Percentiles rank a stretch among this genome's conserved stretches.
Conservation (phyloP, 2,888 invertebrate genomes). For the Eupithecia subumbrata region DNA sequence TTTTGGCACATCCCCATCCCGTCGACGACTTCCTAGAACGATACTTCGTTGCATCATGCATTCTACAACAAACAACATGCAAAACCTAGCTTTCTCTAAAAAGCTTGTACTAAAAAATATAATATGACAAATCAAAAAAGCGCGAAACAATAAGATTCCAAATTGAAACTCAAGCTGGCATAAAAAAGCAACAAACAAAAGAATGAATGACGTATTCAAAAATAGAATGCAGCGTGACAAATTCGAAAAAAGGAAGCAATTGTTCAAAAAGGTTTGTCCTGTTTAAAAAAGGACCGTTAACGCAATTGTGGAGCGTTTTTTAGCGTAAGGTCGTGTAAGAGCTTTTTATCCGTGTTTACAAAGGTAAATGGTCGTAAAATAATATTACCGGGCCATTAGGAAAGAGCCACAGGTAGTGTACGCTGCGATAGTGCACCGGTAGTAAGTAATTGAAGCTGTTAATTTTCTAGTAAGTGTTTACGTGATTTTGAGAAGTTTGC, state of each 20-base stretch:
- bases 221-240: constrained; percentile 51
- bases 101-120: constrained; percentile 19
- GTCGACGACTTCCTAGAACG: constrained; percentile 80
- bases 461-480: constrained; percentile 67
- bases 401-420: constrained; percentile 79
- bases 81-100: constrained; percentile 35
- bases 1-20: constrained; percentile 84
- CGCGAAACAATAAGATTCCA: constrained; percentile 43
- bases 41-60: constrained; percentile 69
- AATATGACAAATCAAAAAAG: constrained; percentile 35
- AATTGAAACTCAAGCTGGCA: constrained; percentile 49
- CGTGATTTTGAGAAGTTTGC: constrained; percentile 54
- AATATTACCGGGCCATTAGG: constrained; percentile 78
- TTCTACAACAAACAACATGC: constrained; percentile 57
- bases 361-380: constrained; percentile 80
- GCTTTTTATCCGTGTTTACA: constrained; percentile 77
- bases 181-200: constrained; percentile 37
- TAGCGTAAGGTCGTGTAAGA: constrained; percentile 62
- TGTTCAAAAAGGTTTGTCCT: constrained; percentile 56
- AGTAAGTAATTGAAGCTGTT: constrained; percentile 73
- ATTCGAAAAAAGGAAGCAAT: constrained; percentile 51
- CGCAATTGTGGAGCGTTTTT: constrained; percentile 73
- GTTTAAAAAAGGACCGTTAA: constrained; percentile 63
- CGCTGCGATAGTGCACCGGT: constrained; percentile 67
- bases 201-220: constrained; percentile 38